Base-by-base conservation (phyloP, 2,113 vertebrate genomes). In the Papio anubis region DNA sequence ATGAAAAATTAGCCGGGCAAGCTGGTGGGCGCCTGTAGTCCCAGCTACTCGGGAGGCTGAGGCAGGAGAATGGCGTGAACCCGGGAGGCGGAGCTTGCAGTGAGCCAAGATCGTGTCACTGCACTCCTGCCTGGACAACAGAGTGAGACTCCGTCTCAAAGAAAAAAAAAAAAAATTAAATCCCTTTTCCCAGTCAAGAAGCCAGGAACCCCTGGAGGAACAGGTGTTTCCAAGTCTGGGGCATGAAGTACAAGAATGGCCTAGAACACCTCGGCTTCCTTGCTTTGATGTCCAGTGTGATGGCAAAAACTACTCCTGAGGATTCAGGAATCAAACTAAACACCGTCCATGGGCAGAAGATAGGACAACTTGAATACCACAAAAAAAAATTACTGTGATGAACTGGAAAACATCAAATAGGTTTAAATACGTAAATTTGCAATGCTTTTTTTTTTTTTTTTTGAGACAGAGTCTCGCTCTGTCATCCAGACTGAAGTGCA, bases 91-190 rank as follows among this genome's bases (percentile, higher is more conserved):
- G 48, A 50, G 48, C 13, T 50, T 50, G 13, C 48, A 50, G 48
- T 14, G 48, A 50, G 12, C 48, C 3, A 4, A 50, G 48, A 50
- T 50, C 3, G 0, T 1, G 3, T 1, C 48, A 14, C 48, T 50
- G 13, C 13, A 50, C 48, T 0, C 48, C 48, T 4, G 12, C 48
- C 48, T 14, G 48, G 48, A 3, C 13, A 1, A 50, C 13, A 50
- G 48, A 50, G 48, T 13, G 11, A 48, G 2, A 48, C 48, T 48
- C 10, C 48, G 13, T 50, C 48, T 50, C 48, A 50, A 50, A 50
- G 48, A 4, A 50, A 50, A 50, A 50, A 48, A 45, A 48, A 50
- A 50, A 50, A 50, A 50, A 50, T 14, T 50, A 50, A 50, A 48
- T 5, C n/a, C 12, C 20, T n/a, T 30, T n/a, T 48, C 43, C 43